phyloP scores from a whole-genome alignment of 2,888 invertebrate genomes.

The Platycheirus rosarum region DNA sequence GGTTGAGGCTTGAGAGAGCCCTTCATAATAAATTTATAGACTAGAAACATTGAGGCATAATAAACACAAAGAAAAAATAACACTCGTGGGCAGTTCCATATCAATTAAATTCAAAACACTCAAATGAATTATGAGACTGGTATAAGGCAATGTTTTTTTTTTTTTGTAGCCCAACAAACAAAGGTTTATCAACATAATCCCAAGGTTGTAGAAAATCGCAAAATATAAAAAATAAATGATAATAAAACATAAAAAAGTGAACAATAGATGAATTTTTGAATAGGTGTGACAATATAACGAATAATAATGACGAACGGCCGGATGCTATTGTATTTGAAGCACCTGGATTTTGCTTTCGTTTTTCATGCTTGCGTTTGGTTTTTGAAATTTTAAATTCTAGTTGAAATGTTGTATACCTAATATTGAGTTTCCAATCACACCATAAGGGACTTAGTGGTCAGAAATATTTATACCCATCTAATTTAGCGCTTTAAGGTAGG shows the following conservation, averaged over 20 bases:
- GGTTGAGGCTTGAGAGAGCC: no score
- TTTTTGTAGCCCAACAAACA: neutral
- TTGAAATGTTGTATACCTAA: no score
- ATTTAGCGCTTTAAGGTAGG: no score
- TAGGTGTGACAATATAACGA: slow-evolving; percentile 19
- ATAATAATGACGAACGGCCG: no score
- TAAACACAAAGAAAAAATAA: slow-evolving; percentile 7
- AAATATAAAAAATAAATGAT: neutral
- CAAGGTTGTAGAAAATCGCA: slow-evolving; percentile 14
- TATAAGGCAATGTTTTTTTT: neutral
- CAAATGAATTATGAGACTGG: slow-evolving; percentile 14
- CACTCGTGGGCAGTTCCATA: slow-evolving; percentile 28
- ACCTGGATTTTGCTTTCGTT: no score
- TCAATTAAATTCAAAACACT: slow-evolving; percentile 15
- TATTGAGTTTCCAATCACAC: no score
- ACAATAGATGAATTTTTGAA: slow-evolving; percentile 18
- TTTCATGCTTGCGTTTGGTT: no score
- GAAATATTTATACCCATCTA: no score
- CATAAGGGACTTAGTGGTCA: no score
- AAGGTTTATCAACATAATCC: slow-evolving; percentile 17
- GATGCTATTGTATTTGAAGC: no score
- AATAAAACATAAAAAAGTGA: slow-evolving; percentile 4
- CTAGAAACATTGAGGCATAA: slow-evolving; percentile 4
- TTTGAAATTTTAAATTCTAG: no score
- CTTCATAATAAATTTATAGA: slow-evolving; percentile 36